Evolutionary conservation across 2,113 vertebrate species (phyloP).

Genomic region (Strigops habroptila): DNA sequence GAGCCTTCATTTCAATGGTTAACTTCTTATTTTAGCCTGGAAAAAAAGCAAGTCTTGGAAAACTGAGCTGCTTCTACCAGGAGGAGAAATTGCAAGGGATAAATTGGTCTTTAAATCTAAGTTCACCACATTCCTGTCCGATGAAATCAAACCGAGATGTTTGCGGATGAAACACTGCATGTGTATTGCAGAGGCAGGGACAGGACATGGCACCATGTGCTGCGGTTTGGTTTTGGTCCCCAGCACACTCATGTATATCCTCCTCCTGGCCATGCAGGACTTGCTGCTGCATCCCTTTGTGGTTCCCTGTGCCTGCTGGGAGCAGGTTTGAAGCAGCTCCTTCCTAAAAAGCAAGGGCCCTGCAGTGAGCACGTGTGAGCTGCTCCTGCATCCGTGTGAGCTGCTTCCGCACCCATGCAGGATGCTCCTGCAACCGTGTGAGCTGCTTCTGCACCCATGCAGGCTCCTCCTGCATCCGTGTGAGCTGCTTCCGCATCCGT

Average conservation of each 20-base stretch:
- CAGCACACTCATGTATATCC: rapidly evolving
- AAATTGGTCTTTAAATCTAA: not conserved
- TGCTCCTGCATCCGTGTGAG: rapidly evolving
- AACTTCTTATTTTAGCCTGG: not conserved
- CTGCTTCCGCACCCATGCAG: not conserved
- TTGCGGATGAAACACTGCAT: rapidly evolving
- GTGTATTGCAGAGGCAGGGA: not conserved
- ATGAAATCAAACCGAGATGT: not conserved
- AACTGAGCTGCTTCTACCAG: not conserved
- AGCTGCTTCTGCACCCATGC: rapidly evolving
- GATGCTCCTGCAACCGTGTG: not conserved
- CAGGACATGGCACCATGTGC: rapidly evolving
- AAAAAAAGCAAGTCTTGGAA: not conserved
- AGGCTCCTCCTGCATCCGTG: rapidly evolving
- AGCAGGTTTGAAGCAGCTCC: not conserved
- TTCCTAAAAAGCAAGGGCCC: not conserved
- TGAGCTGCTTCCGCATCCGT: rapidly evolving
- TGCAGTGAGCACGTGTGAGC: rapidly evolving
- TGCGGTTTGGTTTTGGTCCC: not conserved
- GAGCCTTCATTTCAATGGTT: not conserved
- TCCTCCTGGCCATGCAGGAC: rapidly evolving
- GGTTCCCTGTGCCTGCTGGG: rapidly evolving
- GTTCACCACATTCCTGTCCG: not conserved
- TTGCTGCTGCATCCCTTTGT: rapidly evolving
- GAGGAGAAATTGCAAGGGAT: not conserved